These are phyloP conservation scores for Melangyna quadrimaculata DNA, from an alignment of 2,888 invertebrate genomes.

Conservation along the genomic window DNA sequence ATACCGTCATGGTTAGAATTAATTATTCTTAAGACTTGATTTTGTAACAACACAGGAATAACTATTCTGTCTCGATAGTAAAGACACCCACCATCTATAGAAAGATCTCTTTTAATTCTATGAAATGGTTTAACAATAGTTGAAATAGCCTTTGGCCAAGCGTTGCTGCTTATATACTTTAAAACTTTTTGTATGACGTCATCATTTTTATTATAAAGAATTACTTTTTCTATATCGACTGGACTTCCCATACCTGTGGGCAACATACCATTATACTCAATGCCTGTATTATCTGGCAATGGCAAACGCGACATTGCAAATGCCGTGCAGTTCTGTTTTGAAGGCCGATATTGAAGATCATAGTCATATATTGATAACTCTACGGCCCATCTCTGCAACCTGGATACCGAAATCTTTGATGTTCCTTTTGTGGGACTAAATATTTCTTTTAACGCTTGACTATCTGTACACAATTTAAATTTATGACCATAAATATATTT, in stretches of 20 bases:
- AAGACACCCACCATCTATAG: slow-evolving; percentile 19
- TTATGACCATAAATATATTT: slow-evolving; percentile 77
- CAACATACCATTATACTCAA: slow-evolving; percentile 25
- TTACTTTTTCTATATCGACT: background rate
- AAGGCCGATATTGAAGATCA: slow-evolving; percentile 4
- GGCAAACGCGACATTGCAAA: slow-evolving; percentile 34
- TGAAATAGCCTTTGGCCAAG: slow-evolving; percentile 1
- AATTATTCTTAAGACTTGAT: slow-evolving; percentile 60
- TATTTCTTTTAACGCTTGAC: slow-evolving; percentile 67
- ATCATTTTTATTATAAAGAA: background rate
- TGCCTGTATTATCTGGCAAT: background rate
- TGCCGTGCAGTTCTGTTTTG: background rate
- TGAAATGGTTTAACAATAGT: background rate
- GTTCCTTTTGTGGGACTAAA: slow-evolving; percentile 40
- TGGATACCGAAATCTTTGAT: background rate
- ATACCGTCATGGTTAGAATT: slow-evolving; percentile 74
- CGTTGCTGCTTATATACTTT: background rate
- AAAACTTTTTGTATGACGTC: slow-evolving; percentile 1
- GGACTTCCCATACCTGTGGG: background rate
- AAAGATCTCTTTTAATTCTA: background rate
- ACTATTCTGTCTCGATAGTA: slow-evolving; percentile 49
- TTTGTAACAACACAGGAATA: slow-evolving; percentile 43
- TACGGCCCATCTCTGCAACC: slow-evolving; percentile 3
- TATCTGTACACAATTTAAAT: slow-evolving; percentile 71
- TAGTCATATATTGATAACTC: slow-evolving; percentile 15